Evolutionary conservation across 2,888 invertebrate genomes (phyloP).

Genomic region (Perithous albicinctus): DNA sequence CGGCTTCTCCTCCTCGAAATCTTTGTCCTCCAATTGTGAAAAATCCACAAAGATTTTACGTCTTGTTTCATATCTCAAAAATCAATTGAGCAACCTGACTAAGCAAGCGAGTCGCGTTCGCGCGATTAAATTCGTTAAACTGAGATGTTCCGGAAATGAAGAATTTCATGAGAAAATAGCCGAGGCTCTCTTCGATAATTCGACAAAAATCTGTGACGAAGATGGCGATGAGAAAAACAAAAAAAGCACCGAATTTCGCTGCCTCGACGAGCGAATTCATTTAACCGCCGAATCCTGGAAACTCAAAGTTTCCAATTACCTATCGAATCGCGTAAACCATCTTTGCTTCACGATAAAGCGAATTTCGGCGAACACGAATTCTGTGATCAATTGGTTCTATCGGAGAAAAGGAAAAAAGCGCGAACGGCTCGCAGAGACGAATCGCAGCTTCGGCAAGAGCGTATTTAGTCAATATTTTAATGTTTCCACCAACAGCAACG

Average conservation of each 20-base stretch:
- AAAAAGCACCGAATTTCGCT: not conserved
- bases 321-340: not conserved
- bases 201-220: constrained; percentile 7
- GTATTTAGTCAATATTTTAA: constrained; percentile 58
- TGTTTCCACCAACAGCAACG: not conserved
- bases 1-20: constrained; percentile 22
- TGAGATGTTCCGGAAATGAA: constrained; percentile 64
- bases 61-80: constrained; percentile 72
- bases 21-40: constrained; percentile 65
- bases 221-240: constrained; percentile 20
- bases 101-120: constrained; percentile 65
- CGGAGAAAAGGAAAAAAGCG: constrained; percentile 47
- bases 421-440: constrained; percentile 13
- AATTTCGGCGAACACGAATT: constrained; percentile 8
- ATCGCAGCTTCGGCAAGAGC: constrained; percentile 25
- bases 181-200: constrained; percentile 10
- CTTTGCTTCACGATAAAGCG: not conserved
- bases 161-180: constrained; percentile 30
- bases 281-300: not conserved
- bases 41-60: constrained; percentile 65
- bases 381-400: constrained; percentile 53
- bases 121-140: constrained; percentile 70
- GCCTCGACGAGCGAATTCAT: constrained; percentile 10
- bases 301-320: not conserved
- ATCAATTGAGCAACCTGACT: constrained; percentile 72